These are phyloP conservation scores for Pleuronectes platessa DNA, from an alignment of 2,113 vertebrate species.

Conservation along the genomic window DNA sequence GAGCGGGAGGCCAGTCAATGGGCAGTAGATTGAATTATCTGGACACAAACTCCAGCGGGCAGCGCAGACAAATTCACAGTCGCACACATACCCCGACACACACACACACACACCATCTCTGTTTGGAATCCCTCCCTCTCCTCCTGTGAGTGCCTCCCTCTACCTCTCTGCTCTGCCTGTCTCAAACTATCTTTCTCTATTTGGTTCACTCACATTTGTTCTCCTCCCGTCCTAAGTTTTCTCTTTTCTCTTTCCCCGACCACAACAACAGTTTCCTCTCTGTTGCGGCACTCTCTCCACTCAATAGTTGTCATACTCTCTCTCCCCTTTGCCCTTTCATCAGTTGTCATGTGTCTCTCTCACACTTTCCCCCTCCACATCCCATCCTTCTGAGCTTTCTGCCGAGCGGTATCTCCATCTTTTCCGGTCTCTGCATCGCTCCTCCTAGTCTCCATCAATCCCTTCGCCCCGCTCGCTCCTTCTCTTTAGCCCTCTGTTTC, in stretches of 20 bases:
- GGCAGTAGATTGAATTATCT: slow-evolving; percentile 83
- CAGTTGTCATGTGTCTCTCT: slow-evolving; percentile 53
- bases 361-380: slow-evolving; percentile 25
- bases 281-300: slow-evolving; percentile 55
- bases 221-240: not conserved
- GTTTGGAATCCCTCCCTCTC: slow-evolving; percentile 38
- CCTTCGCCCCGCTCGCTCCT: slow-evolving; percentile 1
- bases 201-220: slow-evolving; percentile 44
- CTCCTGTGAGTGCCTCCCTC: slow-evolving; percentile 47
- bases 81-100: slow-evolving; percentile 23
- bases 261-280: slow-evolving; percentile 53
- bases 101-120: slow-evolving; percentile 39
- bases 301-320: slow-evolving; percentile 45
- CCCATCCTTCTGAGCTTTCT: slow-evolving; percentile 23
- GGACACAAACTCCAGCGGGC: slow-evolving; percentile 69
- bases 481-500: slow-evolving; percentile 55
- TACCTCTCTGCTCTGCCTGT: slow-evolving; percentile 53
- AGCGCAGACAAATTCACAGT: slow-evolving; percentile 59
- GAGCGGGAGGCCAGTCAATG: slow-evolving; percentile 79
- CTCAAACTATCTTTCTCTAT: slow-evolving; percentile 56
- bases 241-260: slow-evolving; percentile 11
- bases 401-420: slow-evolving; percentile 44
- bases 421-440: slow-evolving; percentile 10
- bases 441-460: not conserved
- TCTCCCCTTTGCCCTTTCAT: slow-evolving; percentile 48